Evolutionary conservation across 2,113 vertebrate genomes (phyloP).

Genomic region (Phrynosoma platyrhinos): DNA sequence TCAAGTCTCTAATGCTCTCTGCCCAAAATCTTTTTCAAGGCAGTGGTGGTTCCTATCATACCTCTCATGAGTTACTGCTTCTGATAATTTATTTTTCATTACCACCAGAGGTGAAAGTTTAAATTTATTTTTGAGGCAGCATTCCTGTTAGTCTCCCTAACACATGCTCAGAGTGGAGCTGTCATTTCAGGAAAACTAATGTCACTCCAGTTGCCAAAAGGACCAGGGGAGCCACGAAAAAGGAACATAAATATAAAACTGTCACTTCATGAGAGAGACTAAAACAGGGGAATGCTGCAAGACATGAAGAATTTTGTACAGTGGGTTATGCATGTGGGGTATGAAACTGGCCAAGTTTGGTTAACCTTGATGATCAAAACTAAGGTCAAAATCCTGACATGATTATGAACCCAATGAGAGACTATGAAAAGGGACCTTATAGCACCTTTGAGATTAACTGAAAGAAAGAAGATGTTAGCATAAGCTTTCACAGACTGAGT

Average conservation of each 20-base stretch:
- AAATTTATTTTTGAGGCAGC: slow-evolving; percentile 71
- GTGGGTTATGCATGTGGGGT: slow-evolving; percentile 30
- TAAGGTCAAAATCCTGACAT: too few species aligned
- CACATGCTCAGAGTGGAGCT: slow-evolving; percentile 59
- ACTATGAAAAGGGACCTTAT: too few species aligned
- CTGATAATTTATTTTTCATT: slow-evolving; percentile 74
- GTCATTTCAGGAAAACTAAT: slow-evolving; percentile 54
- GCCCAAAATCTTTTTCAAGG: slow-evolving; percentile 43
- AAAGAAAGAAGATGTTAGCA: too few species aligned
- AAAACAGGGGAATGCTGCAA: rapidly evolving
- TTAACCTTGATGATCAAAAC: too few species aligned
- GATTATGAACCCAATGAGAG: too few species aligned
- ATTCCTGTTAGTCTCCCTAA: slow-evolving; percentile 63
- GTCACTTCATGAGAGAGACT: slow-evolving; percentile 25
- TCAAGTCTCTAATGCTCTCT: neutral
- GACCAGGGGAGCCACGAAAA: slow-evolving; percentile 47
- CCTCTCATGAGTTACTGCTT: slow-evolving; percentile 63
- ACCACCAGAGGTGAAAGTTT: slow-evolving; percentile 64
- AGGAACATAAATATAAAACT: slow-evolving; percentile 62
- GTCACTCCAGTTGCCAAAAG: slow-evolving; percentile 65
- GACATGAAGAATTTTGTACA: neutral
- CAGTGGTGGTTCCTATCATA: slow-evolving; percentile 63
- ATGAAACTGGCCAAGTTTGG: too few species aligned
- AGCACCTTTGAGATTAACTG: too few species aligned
- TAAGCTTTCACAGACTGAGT: too few species aligned